phyloP scores from a whole-genome alignment of 2,888 invertebrate species.

The Drosophila demipolita region DNA sequence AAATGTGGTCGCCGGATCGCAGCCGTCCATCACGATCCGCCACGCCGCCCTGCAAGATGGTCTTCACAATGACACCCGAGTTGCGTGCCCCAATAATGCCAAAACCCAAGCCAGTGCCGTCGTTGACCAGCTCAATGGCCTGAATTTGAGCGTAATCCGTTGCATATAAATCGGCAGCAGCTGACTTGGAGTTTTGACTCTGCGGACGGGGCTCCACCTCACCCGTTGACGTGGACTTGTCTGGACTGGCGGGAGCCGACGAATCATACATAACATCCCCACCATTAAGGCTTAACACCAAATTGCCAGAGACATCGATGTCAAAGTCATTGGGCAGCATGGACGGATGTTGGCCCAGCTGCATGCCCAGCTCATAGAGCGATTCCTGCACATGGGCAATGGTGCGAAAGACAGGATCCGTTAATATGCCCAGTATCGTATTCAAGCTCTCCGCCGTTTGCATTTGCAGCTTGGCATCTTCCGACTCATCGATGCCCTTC shows the following conservation, averaged over 20 bases:
- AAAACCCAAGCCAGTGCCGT: conserved; percentile 99
- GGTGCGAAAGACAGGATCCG: conserved; percentile 96
- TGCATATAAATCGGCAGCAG: conserved; percentile 89
- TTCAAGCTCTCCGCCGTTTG: conserved; percentile 91
- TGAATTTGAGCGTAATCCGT: conserved; percentile 99
- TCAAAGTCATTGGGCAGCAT: conserved; percentile 97
- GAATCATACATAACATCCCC: conserved; percentile 87
- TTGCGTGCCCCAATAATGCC: conserved; percentile 99
- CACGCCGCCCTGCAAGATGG: conserved; percentile 98
- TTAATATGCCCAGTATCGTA: conserved; percentile 92
- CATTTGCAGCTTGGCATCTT: conserved; percentile 92
- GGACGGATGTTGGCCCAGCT: conserved; percentile 95
- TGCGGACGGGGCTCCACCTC: conserved; percentile 87
- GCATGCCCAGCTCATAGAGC: conserved; percentile 93
- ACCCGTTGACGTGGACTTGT: conserved; percentile 85
- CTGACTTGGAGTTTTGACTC: conserved; percentile 87
- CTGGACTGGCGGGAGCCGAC: conserved; percentile 86
- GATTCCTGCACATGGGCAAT: conserved; percentile 97
- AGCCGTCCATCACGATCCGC: conserved; percentile 98
- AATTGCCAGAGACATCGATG: conserved; percentile 92
- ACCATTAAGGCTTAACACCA: conserved; percentile 88
- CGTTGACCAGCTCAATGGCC: conserved; percentile 98
- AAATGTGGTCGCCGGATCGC: conserved; percentile 98
- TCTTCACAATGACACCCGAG: conserved; percentile 99
- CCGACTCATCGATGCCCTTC: conserved; percentile 93